Base-by-base conservation (phyloP, 2,888 invertebrate species). In the Blastobasis lacticolella region DNA sequence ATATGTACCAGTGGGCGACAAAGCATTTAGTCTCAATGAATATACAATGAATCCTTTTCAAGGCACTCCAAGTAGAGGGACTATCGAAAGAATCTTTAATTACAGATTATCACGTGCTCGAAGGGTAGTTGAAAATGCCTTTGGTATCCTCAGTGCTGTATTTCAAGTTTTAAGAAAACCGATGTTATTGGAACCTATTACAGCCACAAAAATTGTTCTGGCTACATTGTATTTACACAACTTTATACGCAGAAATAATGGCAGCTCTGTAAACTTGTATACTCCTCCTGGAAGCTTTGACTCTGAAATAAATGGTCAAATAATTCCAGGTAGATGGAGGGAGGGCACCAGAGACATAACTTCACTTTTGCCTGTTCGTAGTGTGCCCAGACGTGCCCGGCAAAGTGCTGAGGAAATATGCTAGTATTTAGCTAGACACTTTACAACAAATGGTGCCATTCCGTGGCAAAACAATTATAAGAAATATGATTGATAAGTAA, bases 121-220 rank as follows among this genome's bases (percentile, higher is more conserved):
- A 44, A 55, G 57, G 45, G 50, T 56, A 10, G 60, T 60, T 38
- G 59, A 61, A 54, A 58, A 57, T 53, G 55, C 48, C 38, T 62
- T 61, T 56, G 58, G 60, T 38, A 57, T 59, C 42, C 37, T 44
- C 45, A 45, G 54, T 45, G 45, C 46, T 45, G 53, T 54, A 38
- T 62, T 58, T 51, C 54, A 56, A 54, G 57, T 62, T 53, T 41
- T 60, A 48, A 46, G 57, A 51, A 62, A 60, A 54, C 58, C 55
- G 45, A 60, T 60, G 51, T 51, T 55, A 37, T 45, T 59, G 45
- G 43, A 57, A 47, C 57, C 58, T n/a, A 37, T 57, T 53, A 57
- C 46, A 45, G 57, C 41, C 41, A 43, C 49, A 48, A 50, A 38
- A 42, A 49, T 55, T 46, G 55, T 59, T 23, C 49, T 59, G 51